Conservation (phyloP, 2,113 vertebrate species). For the Neodon shergylaensis region DNA sequence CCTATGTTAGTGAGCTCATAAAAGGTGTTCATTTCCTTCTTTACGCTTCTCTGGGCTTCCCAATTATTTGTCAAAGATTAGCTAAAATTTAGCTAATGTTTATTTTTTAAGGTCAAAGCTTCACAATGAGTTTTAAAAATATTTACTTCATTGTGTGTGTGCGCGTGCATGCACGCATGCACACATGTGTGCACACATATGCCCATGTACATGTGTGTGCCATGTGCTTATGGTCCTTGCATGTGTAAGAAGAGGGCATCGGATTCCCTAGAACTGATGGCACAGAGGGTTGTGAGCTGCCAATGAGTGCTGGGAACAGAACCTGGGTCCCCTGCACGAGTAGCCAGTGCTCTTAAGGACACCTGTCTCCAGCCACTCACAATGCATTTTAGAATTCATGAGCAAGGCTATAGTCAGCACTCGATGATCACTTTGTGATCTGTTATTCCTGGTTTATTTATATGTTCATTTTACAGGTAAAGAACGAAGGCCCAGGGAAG, state of each 20-base stretch:
- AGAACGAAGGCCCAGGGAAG: neutral
- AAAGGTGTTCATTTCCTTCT: neutral
- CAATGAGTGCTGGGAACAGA: rapidly evolving
- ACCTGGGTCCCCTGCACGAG: neutral
- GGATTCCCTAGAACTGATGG: neutral
- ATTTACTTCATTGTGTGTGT: neutral
- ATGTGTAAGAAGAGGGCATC: neutral
- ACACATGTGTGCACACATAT: too few species aligned
- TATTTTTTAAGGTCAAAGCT: neutral
- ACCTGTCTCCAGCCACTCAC: neutral
- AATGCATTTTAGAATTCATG: neutral
- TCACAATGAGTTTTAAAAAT: neutral
- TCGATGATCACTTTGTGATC: too few species aligned
- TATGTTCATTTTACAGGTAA: neutral
- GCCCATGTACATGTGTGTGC: neutral
- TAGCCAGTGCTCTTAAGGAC: neutral
- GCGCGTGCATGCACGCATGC: too few species aligned
- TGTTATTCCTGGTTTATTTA: neutral
- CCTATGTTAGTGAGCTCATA: neutral
- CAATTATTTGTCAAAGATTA: neutral
- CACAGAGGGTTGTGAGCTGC: neutral
- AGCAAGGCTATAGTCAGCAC: neutral
- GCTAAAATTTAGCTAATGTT: neutral
- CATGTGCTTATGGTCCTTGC: neutral
- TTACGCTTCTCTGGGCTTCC: neutral